phyloP scores from a whole-genome alignment of 2,888 invertebrate species.

The Pocota personata region DNA sequence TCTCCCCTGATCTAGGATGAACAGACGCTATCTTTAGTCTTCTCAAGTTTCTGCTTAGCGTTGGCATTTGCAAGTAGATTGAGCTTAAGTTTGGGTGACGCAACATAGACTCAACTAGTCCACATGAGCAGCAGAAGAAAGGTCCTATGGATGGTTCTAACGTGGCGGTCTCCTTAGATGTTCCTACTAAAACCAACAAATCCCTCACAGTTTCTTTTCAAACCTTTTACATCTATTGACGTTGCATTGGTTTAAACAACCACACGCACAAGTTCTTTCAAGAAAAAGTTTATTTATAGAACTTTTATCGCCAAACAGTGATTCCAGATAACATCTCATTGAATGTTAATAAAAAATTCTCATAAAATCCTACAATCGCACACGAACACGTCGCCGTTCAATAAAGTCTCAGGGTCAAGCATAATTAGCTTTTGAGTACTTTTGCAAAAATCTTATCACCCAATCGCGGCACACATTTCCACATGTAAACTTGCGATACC shows the following conservation, averaged over 20 bases:
- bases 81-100: no score
- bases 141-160: no score
- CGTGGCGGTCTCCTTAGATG: no score
- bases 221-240: background rate
- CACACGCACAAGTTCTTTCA: background rate
- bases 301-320: background rate
- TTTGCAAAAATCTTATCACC: constrained; percentile 15
- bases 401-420: constrained; percentile 7
- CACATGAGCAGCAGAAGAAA: no score
- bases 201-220: background rate
- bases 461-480: background rate
- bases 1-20: no score
- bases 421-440: background rate
- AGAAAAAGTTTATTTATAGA: background rate
- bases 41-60: no score
- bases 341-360: background rate
- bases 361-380: background rate
- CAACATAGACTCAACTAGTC: no score
- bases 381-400: background rate
- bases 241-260: background rate
- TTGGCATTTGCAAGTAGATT: no score
- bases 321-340: background rate
- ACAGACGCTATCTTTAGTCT: no score
- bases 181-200: no score
- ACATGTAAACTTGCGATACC: background rate